These are phyloP conservation scores for Ostrea denselamellosa DNA, from an alignment of 1,140 invertebrate species.

Conservation along the genomic window DNA sequence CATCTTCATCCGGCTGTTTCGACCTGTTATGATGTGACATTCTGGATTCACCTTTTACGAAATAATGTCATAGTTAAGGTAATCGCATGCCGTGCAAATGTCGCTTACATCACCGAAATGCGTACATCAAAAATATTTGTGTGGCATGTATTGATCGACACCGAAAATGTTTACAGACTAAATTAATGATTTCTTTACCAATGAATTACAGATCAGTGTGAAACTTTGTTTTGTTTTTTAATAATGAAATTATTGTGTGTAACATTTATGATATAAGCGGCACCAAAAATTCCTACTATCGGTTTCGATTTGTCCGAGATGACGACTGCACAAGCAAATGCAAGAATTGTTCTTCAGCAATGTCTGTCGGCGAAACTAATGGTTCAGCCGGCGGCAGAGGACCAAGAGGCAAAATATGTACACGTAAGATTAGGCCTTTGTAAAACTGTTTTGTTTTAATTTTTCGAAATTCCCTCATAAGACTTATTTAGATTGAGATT, in stretches of 20 bases:
- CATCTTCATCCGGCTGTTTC: slow-evolving; percentile 58
- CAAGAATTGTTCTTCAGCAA: slow-evolving; percentile 67
- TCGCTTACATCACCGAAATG: not conserved
- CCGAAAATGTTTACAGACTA: not conserved
- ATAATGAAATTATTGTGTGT: no score
- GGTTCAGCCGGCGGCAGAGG: slow-evolving; percentile 62
- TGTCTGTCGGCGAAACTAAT: slow-evolving; percentile 69
- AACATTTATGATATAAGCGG: slow-evolving; percentile 33
- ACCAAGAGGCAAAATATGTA: slow-evolving; percentile 17
- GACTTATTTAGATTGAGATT: no score
- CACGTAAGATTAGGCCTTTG: not conserved
- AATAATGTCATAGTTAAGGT: not conserved
- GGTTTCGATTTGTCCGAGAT: slow-evolving; percentile 29
- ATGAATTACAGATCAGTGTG: no score
- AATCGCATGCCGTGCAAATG: not conserved
- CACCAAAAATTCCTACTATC: slow-evolving; percentile 9
- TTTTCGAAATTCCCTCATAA: no score
- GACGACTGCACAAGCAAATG: slow-evolving; percentile 28
- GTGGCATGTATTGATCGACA: not conserved
- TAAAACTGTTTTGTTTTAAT: slow-evolving; percentile 22
- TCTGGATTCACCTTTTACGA: not conserved
- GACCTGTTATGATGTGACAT: slow-evolving; percentile 58
- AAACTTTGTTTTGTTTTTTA: no score
- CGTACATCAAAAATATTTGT: not conserved
- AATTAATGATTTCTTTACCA: no score